Conservation (phyloP, 1,140 invertebrate genomes). For the Aphelinus atriplicis region DNA sequence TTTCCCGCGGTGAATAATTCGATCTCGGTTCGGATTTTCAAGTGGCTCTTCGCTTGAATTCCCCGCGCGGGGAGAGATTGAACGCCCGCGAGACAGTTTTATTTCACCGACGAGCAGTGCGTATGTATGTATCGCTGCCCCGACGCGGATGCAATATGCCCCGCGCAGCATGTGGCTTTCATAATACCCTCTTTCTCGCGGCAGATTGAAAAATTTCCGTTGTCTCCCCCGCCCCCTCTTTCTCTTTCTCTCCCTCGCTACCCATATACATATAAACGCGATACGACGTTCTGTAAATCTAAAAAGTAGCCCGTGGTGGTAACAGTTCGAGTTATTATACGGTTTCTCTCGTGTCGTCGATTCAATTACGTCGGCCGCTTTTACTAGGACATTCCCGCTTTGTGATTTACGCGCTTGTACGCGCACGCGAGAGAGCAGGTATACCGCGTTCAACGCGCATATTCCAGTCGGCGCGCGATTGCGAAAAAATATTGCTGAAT, state of each 20-base stretch:
- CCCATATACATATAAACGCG: no score
- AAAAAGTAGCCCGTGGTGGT: neutral
- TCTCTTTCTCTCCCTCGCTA: neutral
- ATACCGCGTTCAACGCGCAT: neutral
- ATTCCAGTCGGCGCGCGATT: neutral
- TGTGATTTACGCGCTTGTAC: neutral
- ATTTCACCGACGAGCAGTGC: neutral
- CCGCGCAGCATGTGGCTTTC: neutral
- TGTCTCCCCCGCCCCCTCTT: neutral
- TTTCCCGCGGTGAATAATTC: no score
- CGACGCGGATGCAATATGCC: no score
- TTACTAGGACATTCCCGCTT: neutral
- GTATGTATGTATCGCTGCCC: neutral
- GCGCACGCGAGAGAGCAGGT: neutral
- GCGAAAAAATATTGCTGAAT: no score
- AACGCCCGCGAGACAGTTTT: no score
- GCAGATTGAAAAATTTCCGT: slow-evolving; percentile 3
- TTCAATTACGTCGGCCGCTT: slow-evolving; percentile 11
- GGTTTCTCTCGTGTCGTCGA: slow-evolving; percentile 6
- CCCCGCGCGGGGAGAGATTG: no score
- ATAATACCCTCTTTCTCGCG: neutral
- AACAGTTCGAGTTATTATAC: slow-evolving; percentile 13
- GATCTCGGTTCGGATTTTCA: no score
- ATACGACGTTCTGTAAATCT: neutral
- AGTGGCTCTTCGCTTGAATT: no score